phyloP scores from a whole-genome alignment of 2,113 vertebrate genomes.

The Grantiella picta region DNA sequence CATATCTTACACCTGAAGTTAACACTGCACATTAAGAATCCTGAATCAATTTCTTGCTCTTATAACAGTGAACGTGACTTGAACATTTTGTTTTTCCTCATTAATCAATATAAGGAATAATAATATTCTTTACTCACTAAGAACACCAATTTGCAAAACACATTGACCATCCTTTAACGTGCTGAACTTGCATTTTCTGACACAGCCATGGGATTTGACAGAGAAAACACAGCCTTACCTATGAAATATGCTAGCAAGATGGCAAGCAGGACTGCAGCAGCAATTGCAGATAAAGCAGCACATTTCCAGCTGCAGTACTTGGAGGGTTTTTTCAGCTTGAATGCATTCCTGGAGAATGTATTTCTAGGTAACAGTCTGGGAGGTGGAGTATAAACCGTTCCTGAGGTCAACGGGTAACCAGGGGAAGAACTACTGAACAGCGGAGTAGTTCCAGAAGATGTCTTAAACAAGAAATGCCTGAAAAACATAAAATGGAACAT shows the following conservation, averaged over 20 bases:
- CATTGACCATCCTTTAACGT: not conserved
- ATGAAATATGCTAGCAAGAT: constrained; percentile 96
- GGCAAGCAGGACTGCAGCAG: constrained; percentile 90
- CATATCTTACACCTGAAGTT: not conserved
- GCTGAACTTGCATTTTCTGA: not conserved
- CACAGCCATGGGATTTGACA: not conserved
- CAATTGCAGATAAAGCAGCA: constrained; percentile 91
- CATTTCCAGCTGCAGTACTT: constrained; percentile 99
- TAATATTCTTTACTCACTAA: not conserved
- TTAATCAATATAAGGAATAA: not conserved
- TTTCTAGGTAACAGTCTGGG: constrained; percentile 95
- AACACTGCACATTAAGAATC: not conserved
- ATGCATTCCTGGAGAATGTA: constrained; percentile 97
- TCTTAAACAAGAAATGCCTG: constrained; percentile 99
- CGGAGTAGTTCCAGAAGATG: constrained; percentile 95
- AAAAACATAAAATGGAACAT: constrained; percentile 46
- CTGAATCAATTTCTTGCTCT: not conserved
- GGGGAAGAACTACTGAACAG: constrained; percentile 98
- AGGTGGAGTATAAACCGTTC: constrained; percentile 96
- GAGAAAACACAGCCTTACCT: constrained; percentile 76
- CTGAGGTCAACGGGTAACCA: constrained; percentile 95
- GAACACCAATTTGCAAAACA: not conserved
- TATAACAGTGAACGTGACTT: not conserved
- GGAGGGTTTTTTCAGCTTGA: constrained; percentile 98
- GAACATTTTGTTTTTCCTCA: not conserved